These are phyloP conservation scores for Phyllostomus discolor DNA, from an alignment of 2,113 vertebrate genomes.

Conservation along the genomic window DNA sequence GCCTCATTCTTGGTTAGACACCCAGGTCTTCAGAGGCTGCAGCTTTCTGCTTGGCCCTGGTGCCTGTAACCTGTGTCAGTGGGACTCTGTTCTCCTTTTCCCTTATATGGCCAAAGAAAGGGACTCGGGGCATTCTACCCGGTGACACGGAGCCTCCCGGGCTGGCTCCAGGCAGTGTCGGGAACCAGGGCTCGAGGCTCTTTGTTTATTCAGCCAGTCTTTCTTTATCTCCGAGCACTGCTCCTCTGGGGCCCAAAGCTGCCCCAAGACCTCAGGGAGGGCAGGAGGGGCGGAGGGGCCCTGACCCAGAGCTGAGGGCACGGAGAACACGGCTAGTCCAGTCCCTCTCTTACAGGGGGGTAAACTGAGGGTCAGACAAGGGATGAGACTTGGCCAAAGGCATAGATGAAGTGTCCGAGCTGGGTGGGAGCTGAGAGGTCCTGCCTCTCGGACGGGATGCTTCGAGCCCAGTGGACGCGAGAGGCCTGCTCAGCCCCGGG, in stretches of 20 bases:
- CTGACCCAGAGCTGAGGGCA: not conserved
- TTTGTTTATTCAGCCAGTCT: conserved; percentile 9
- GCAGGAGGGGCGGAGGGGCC: not conserved
- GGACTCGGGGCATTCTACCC: not conserved
- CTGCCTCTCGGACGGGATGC: not conserved
- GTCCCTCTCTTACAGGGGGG: not conserved
- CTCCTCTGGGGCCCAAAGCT: not conserved
- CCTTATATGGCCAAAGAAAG: conserved; percentile 60
- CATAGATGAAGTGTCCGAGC: not conserved
- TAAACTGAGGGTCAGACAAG: not conserved
- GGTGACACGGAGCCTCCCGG: not conserved
- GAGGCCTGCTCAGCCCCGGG: no score
- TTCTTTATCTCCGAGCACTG: not conserved
- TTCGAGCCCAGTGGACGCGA: not conserved
- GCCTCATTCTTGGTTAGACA: conserved; percentile 11
- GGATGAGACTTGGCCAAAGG: not conserved
- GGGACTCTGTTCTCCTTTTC: conserved; percentile 21
- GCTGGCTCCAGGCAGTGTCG: not conserved
- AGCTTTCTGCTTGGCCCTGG: conserved; percentile 4
- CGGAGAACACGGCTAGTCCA: not conserved
- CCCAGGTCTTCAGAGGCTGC: not conserved
- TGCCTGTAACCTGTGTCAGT: not conserved
- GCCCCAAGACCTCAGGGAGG: not conserved
- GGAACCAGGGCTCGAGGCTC: not conserved
- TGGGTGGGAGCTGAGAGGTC: not conserved